Evolutionary conservation across 1,140 invertebrate species (phyloP).

Genomic region (Campoletis sonorensis): DNA sequence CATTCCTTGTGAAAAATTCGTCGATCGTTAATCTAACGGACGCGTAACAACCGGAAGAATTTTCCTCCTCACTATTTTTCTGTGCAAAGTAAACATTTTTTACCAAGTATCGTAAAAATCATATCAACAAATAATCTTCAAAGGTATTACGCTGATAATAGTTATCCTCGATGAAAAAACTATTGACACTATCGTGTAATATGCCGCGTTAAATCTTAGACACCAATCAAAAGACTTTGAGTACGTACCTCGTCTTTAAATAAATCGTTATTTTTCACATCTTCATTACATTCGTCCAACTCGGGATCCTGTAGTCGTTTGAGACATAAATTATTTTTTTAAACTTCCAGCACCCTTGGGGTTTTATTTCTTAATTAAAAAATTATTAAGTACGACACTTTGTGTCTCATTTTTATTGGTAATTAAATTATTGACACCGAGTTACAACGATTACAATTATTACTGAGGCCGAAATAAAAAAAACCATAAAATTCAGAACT

Average conservation of each 20-base stretch:
- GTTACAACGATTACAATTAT: too few species aligned
- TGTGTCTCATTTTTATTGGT: too few species aligned
- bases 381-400: too few species aligned
- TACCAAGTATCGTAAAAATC: too few species aligned
- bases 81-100: not conserved
- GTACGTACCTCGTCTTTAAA: not conserved
- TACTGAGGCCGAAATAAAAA: not conserved
- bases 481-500: not conserved
- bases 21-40: constrained; percentile 6
- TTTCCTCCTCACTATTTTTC: not conserved
- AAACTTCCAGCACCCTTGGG: not conserved
- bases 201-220: too few species aligned
- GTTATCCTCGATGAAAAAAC: not conserved
- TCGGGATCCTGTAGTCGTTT: not conserved
- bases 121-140: not conserved
- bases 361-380: not conserved
- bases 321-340: not conserved
- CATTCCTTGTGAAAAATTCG: constrained; percentile 46
- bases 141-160: not conserved
- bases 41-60: not conserved
- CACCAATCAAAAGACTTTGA: not conserved
- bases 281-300: not conserved
- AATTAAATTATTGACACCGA: too few species aligned
- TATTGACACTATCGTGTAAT: too few species aligned
- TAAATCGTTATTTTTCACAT: not conserved